Evolutionary conservation across 64 coral and sea anemone genomes (phyloP).

Genomic region (Hydrozoanthus tunicans): DNA sequence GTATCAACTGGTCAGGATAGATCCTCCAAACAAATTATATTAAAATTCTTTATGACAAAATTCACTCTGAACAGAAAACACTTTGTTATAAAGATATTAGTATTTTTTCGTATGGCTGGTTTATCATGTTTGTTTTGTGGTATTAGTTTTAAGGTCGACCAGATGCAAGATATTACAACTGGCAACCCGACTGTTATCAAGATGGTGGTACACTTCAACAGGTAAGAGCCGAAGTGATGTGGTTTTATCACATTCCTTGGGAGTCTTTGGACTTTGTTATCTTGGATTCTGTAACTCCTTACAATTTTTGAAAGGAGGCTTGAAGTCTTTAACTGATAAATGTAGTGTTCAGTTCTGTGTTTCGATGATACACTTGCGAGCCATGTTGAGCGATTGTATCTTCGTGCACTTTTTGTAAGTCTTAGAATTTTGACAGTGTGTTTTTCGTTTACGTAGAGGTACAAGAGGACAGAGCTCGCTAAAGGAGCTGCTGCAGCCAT

Average conservation of each 20-base stretch:
- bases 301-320: too few species aligned
- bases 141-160: conserved; percentile 86
- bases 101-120: neutral
- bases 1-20: too few species aligned
- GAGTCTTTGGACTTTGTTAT: too few species aligned
- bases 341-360: too few species aligned
- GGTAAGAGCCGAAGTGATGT: conserved; percentile 35
- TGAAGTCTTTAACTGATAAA: too few species aligned
- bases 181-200: conserved; percentile 96
- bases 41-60: too few species aligned
- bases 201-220: conserved; percentile 97
- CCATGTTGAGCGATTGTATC: too few species aligned
- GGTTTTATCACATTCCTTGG: too few species aligned
- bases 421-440: neutral
- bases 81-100: neutral
- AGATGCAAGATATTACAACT: conserved; percentile 95
- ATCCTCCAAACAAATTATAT: too few species aligned
- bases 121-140: neutral
- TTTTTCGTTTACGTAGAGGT: conserved; percentile 58
- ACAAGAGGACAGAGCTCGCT: conserved; percentile 84
- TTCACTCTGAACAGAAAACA: neutral
- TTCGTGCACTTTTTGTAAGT: too few species aligned
- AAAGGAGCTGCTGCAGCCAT: conserved; percentile 84
- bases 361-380: too few species aligned
- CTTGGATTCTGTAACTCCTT: too few species aligned